Evolutionary conservation across 2,888 invertebrate species (phyloP).

Genomic region (Colletes collaris): DNA sequence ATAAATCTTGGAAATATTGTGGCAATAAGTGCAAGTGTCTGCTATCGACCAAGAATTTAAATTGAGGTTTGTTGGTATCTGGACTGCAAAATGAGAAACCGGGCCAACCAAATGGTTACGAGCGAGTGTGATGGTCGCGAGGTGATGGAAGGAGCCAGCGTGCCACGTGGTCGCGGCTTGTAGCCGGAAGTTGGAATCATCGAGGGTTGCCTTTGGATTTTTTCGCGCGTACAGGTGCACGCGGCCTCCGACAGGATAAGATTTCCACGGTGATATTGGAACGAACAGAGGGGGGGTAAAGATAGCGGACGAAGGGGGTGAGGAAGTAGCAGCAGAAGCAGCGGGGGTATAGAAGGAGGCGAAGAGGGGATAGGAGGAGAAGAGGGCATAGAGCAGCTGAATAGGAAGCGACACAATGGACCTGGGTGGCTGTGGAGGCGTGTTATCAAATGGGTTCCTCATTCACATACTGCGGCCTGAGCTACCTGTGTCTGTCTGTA

Average conservation of each 20-base stretch:
- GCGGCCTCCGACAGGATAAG: conserved; percentile 65
- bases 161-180: no score
- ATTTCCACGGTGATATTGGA: conserved; percentile 76
- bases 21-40: no score
- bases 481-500: conserved; percentile 82
- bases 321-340: conserved; percentile 49
- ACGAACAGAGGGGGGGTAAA: conserved; percentile 46
- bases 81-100: no score
- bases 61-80: no score
- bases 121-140: no score
- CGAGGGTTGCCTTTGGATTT: conserved; percentile 18
- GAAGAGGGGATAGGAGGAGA: conserved; percentile 64
- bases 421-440: conserved; percentile 82
- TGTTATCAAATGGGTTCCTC: conserved; percentile 83
- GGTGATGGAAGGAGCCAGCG: no score
- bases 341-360: conserved; percentile 59
- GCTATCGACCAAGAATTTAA: no score
- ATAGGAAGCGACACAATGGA: conserved; percentile 83
- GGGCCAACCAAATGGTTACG: no score
- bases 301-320: conserved; percentile 56
- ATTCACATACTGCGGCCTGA: conserved; percentile 82
- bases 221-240: conserved; percentile 53
- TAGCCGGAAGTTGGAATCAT: neutral
- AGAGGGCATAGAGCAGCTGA: conserved; percentile 81
- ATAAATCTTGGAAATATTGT: no score